A percentile compares a stretch with the other conserved stretches of the same genome.
phyloP scores from a whole-genome alignment of 2,888 invertebrate species.

The Notocelia uddmanniana region DNA sequence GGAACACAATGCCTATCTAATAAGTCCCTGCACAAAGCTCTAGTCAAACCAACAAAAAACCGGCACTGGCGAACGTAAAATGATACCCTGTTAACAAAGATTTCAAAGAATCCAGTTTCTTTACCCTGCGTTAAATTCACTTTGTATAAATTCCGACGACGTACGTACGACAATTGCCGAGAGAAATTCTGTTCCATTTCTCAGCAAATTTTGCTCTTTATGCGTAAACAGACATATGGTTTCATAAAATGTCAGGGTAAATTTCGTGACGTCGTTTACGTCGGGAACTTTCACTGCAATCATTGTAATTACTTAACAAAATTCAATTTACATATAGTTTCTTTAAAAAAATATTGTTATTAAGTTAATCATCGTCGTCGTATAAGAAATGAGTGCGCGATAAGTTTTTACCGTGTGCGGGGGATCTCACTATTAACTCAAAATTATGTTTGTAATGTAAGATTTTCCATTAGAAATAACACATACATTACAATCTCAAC shows the following conservation, averaged over 20 bases:
- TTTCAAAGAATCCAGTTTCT: conserved; percentile 47
- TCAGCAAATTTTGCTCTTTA: conserved; percentile 49
- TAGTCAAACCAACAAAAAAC: conserved; percentile 9
- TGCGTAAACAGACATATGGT: conserved; percentile 52
- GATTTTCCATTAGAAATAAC: no score
- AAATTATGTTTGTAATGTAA: no score
- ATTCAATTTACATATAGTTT: neutral
- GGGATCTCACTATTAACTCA: neutral
- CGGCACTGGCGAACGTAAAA: conserved; percentile 1
- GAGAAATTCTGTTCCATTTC: conserved; percentile 54
- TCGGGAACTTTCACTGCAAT: conserved; percentile 31
- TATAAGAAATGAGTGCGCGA: neutral
- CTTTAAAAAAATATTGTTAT: neutral
- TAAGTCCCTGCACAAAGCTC: neutral
- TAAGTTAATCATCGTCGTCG: neutral
- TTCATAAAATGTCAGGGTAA: conserved; percentile 54
- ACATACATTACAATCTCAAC: no score
- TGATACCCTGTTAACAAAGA: conserved; percentile 43
- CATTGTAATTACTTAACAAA: neutral
- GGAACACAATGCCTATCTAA: neutral
- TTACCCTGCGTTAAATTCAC: conserved; percentile 45
- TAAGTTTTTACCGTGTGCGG: no score
- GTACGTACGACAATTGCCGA: conserved; percentile 44
- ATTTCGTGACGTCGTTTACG: conserved; percentile 53
- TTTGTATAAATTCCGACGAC: conserved; percentile 45